Conservation (phyloP, 2,888 invertebrate species). For the Scrobipalpa costella region DNA sequence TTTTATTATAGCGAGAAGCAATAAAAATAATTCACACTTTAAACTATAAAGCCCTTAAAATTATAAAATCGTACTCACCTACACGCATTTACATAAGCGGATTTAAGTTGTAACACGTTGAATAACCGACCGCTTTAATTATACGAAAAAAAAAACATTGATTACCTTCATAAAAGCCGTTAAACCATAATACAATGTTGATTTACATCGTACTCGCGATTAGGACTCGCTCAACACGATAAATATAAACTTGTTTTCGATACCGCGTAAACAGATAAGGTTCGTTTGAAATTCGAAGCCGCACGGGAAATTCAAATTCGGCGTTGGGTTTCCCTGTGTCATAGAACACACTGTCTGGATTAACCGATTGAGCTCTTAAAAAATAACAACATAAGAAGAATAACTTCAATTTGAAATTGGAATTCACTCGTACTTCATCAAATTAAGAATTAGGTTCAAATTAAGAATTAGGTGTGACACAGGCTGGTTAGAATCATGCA, state of each 20-base stretch:
- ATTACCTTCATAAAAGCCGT: conserved; percentile 32
- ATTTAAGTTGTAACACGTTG: conserved; percentile 30
- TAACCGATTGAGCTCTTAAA: background rate
- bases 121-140: conserved; percentile 29
- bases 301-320: background rate
- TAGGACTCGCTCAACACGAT: conserved; percentile 14
- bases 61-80: background rate
- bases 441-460: no score
- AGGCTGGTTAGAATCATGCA: no score
- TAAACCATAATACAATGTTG: conserved; percentile 24
- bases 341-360: background rate
- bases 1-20: background rate
- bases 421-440: no score
- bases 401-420: no score
- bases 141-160: conserved; percentile 24
- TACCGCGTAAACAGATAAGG: conserved; percentile 3
- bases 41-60: conserved; percentile 35
- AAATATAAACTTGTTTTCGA: background rate
- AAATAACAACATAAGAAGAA: no score
- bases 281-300: background rate
- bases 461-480: no score
- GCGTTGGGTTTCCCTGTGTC: background rate
- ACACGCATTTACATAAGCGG: conserved; percentile 37
- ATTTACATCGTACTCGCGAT: conserved; percentile 24
- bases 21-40: conserved; percentile 35